These are phyloP conservation scores for Parnassius apollo DNA, from an alignment of 2,888 invertebrate genomes.

Conservation along the genomic window DNA sequence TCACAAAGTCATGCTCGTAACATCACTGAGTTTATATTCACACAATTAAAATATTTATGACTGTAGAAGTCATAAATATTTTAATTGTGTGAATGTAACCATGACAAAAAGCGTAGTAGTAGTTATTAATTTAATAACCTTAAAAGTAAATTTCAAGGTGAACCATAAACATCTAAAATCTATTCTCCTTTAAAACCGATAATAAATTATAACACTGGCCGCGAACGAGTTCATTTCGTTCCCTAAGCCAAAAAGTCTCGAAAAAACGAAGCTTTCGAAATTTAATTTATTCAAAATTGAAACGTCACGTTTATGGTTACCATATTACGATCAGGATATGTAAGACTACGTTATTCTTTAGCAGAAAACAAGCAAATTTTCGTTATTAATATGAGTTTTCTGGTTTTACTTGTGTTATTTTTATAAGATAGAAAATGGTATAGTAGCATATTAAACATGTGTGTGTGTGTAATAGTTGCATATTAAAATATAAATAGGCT, in stretches of 20 bases:
- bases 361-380: too few relatives aligned
- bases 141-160: slow-evolving; percentile 42
- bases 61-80: slow-evolving; percentile 21
- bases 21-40: slow-evolving; percentile 17
- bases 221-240: slow-evolving; percentile 63
- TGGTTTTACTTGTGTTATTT: too few relatives aligned
- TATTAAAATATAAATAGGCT: too few relatives aligned
- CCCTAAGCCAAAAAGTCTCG: slow-evolving; percentile 49
- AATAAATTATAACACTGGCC: slow-evolving; percentile 74
- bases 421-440: too few relatives aligned
- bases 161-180: slow-evolving; percentile 57
- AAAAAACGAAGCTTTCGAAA: slow-evolving; percentile 79
- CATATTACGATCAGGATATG: neutral
- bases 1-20: slow-evolving; percentile 12
- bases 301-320: slow-evolving; percentile 63
- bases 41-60: too few relatives aligned
- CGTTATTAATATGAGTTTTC: too few relatives aligned
- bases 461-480: too few relatives aligned
- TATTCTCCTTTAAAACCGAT: slow-evolving; percentile 64
- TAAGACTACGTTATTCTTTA: too few relatives aligned
- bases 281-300: slow-evolving; percentile 82
- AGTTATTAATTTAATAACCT: slow-evolving; percentile 34
- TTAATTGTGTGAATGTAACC: slow-evolving; percentile 24
- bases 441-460: too few relatives aligned
- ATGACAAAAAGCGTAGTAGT: slow-evolving; percentile 24